Percentiles rank a stretch among this genome's conserved stretches.
Conservation (phyloP, 2,888 invertebrate species). For the Drosophila vallismaia region DNA sequence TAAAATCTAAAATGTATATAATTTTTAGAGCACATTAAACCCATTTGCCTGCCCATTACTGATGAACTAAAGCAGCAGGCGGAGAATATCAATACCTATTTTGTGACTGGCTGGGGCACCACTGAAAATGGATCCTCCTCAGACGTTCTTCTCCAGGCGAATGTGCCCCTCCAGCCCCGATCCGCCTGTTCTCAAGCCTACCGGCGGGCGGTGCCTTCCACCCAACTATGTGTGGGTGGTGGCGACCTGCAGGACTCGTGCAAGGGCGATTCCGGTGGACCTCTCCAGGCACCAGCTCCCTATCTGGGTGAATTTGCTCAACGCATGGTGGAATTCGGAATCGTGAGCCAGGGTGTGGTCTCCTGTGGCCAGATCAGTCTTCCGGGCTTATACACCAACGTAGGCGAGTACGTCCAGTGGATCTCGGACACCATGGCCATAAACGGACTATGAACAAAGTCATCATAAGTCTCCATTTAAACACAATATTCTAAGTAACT, state of each 20-base stretch:
- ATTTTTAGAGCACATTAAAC: slow-evolving; percentile 62
- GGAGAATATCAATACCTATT: slow-evolving; percentile 50
- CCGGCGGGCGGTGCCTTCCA: slow-evolving; percentile 41
- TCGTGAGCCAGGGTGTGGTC: slow-evolving; percentile 87
- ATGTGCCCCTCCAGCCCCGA: slow-evolving; percentile 59
- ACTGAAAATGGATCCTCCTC: slow-evolving; percentile 74
- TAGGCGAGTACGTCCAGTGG: slow-evolving; percentile 85
- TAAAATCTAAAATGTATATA: accelerated
- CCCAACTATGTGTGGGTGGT: slow-evolving; percentile 85
- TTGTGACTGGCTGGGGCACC: slow-evolving; percentile 76
- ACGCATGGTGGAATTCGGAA: slow-evolving; percentile 83
- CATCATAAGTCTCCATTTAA: neutral
- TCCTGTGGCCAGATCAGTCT: slow-evolving; percentile 84
- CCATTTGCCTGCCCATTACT: slow-evolving; percentile 73
- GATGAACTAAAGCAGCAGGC: slow-evolving; percentile 57
- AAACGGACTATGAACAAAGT: slow-evolving; percentile 42
- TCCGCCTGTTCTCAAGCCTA: slow-evolving; percentile 55
- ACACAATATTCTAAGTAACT: slow-evolving; percentile 11
- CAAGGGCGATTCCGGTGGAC: slow-evolving; percentile 80
- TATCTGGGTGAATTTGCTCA: slow-evolving; percentile 54
- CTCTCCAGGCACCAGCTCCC: slow-evolving; percentile 64
- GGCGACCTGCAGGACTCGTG: slow-evolving; percentile 72
- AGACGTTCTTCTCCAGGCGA: slow-evolving; percentile 71
- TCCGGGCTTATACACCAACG: slow-evolving; percentile 86
- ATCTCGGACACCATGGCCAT: slow-evolving; percentile 81